Base-by-base conservation (phyloP, 2,888 invertebrate species). In the Aspidapion aeneum region DNA sequence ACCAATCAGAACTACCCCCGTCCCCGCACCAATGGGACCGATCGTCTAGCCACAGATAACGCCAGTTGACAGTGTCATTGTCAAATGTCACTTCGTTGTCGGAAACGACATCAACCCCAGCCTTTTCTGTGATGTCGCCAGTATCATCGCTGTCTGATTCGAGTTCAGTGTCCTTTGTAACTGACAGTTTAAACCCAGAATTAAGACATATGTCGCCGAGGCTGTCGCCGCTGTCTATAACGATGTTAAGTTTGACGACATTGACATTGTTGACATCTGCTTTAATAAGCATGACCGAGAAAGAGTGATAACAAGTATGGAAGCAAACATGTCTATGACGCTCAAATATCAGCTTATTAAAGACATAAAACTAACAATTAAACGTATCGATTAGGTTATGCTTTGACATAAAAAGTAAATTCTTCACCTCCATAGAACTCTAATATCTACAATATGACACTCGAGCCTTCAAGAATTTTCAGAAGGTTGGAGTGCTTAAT, bases 11-110 rank as follows among this genome's bases (percentile, higher is more conserved):
- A 85, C 85, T 98, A 82, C 98, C 98, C 77, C 98, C 98, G 52
- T 97, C 97, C 76, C 98, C 98, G 73, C 96, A 97, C 82, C 94
- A 96, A 79, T 98, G 98, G 98, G 94, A 96, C 68, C 94, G 90
- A 92, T 88, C 85, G 79, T 84, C 77, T 77, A 70, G 72, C 55
- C 74, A 73, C 72, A 78, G 78, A 75, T 79, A 79, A 78, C 76
- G 73, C 66, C 71, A 51, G 50, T 63, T 35, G 35, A 7, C 35
- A 35, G 35, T 35, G 35, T 35, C 35, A 35, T 35, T 35, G 35
- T 35, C 35, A 35, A 35, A 35, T 35, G 35, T 35, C 35, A 35
- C 35, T 35, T 7, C 35, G 12, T 12, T 35, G 35, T 35, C 35
- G 12, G 35, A 35, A 35, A 35, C n/a, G n/a, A n/a, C n/a, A n/a